These are phyloP conservation scores for Megaceryle torquata DNA, from an alignment of 2,113 vertebrate genomes.

Conservation along the genomic window DNA sequence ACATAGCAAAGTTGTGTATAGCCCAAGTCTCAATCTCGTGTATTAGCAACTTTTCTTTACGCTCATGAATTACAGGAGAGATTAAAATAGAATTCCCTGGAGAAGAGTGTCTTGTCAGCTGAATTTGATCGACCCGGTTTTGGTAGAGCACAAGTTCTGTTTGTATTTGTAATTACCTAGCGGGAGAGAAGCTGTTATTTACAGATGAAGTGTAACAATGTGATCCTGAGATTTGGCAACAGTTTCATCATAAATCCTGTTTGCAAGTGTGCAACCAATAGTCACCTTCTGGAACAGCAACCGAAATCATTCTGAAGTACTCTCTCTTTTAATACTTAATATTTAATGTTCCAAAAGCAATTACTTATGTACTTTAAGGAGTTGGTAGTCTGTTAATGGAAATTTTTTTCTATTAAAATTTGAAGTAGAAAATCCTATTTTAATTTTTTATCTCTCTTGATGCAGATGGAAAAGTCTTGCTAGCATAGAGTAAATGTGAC, in stretches of 20 bases:
- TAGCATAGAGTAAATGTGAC: neutral
- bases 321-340: neutral
- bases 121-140: conserved; percentile 27
- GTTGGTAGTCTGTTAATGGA: neutral
- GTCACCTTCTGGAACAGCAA: neutral
- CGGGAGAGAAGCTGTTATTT: neutral
- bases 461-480: neutral
- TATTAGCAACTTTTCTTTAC: neutral
- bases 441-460: neutral
- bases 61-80: neutral
- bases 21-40: neutral
- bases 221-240: neutral
- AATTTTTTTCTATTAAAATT: neutral
- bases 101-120: conserved; percentile 40
- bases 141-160: conserved; percentile 31
- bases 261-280: neutral
- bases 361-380: neutral
- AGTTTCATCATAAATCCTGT: neutral
- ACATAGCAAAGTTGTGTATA: neutral
- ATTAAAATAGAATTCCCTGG: conserved; percentile 54
- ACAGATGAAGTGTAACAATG: neutral
- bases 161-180: conserved; percentile 27
- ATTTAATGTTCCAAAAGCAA: neutral
- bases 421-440: neutral
- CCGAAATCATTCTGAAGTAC: neutral